A percentile compares a stretch with the other conserved stretches of the same genome.
phyloP scores from a whole-genome alignment of 2,888 invertebrate species.

The Pachymerium ferrugineum region DNA sequence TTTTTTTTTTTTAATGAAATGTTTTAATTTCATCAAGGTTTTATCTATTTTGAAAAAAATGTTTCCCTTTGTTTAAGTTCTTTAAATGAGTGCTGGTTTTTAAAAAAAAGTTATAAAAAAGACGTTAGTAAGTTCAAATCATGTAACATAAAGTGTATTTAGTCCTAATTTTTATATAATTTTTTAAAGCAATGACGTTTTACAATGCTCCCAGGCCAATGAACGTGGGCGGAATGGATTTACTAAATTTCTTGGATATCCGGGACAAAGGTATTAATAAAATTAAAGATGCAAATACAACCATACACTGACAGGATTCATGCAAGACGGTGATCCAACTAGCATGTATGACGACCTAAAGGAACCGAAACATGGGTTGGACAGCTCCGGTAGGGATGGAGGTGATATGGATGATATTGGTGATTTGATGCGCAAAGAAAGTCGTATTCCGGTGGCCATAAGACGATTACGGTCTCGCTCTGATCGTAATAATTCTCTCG shows the following conservation, averaged over 20 bases:
- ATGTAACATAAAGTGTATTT: too few relatives aligned
- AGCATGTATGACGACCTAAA: conserved; percentile 20
- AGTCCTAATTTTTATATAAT: too few relatives aligned
- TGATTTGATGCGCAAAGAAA: not conserved
- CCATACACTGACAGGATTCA: not conserved
- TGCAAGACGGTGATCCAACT: not conserved
- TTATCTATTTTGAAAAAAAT: too few relatives aligned
- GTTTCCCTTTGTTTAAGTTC: too few relatives aligned
- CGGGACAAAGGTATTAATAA: not conserved
- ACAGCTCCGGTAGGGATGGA: not conserved
- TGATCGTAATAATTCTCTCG: not conserved
- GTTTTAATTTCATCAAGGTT: too few relatives aligned
- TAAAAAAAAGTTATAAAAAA: too few relatives aligned
- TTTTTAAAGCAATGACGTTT: not conserved
- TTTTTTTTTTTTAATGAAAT: too few relatives aligned
- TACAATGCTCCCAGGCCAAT: not conserved
- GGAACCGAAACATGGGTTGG: conserved; percentile 7
- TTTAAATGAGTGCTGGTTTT: too few relatives aligned
- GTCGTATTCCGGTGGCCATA: not conserved
- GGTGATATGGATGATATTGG: not conserved
- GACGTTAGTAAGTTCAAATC: too few relatives aligned
- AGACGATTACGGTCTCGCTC: not conserved
- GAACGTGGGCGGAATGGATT: conserved; percentile 14
- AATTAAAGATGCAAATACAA: not conserved
- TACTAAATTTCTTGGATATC: conserved; percentile 3